Percentiles rank a stretch among this genome's conserved stretches.
Evolutionary conservation across 2,797 vertebrate species (phyloP).

Genomic region (Typhlichthys eigenmanni): DNA sequence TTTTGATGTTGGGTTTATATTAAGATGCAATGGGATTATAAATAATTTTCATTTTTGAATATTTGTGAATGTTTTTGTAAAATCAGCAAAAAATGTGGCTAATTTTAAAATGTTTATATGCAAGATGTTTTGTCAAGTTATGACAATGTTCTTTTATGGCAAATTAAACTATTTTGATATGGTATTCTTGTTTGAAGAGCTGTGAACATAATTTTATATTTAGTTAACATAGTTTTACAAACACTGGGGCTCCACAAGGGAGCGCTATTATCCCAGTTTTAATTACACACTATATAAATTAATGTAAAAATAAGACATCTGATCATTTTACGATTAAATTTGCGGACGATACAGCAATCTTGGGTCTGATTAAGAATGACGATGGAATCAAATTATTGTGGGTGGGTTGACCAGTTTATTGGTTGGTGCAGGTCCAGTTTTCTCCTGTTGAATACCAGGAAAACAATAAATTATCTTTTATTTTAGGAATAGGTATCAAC

Average conservation of each 20-base stretch:
- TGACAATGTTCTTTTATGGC: conserved; percentile 76
- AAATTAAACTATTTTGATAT: conserved; percentile 87
- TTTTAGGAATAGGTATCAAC: too few species aligned
- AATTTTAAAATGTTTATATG: conserved; percentile 82
- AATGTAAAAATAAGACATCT: not conserved
- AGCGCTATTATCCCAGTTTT: conserved; percentile 7
- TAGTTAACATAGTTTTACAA: not conserved
- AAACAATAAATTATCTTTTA: too few species aligned
- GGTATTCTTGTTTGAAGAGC: conserved; percentile 29
- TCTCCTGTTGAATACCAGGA: too few species aligned
- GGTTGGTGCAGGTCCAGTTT: too few species aligned
- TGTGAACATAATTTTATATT: not conserved
- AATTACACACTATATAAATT: not conserved
- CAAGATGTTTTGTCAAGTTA: conserved; percentile 76
- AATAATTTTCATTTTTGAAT: conserved; percentile 49
- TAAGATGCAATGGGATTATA: conserved; percentile 57
- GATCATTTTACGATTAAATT: not conserved
- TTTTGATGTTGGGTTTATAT: conserved; percentile 60
- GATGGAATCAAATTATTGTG: too few species aligned
- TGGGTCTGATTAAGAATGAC: not conserved
- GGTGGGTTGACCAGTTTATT: too few species aligned
- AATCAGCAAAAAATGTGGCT: conserved; percentile 75
- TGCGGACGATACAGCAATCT: not conserved
- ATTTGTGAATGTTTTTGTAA: conserved; percentile 76
- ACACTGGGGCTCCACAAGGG: conserved; percentile 11